Base-by-base conservation (phyloP, 2,113 vertebrate genomes). In the Grallaria varia region DNA sequence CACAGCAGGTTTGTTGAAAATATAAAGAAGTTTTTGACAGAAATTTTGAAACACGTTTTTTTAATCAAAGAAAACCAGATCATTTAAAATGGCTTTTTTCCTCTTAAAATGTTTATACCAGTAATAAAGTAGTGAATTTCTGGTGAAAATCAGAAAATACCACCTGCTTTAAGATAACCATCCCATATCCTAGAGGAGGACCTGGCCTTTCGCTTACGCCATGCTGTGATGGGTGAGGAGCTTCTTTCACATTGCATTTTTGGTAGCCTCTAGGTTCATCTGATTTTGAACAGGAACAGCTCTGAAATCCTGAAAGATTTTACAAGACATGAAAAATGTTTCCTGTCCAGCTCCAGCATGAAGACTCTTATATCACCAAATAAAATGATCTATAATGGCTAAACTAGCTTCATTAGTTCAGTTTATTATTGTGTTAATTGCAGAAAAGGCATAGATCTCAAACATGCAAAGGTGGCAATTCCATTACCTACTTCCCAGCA, bases 381-480 rank as follows among this genome's bases (percentile, higher is more conserved):
- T 80, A 72, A 86, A 94, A 84, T 52, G 1, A 75, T 84, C 52
- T 68, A 27, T 72, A 92, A 78, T 42, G 21, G 40, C 23, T 89
- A 72, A 92, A 95, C 89, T 94, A 75, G 28, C 79, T 96, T 95
- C 0, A 0, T 96, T 95, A 78, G 85, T 84, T 92, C 44, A 14
- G 73, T 81, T 93, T 87, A 75, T 90, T 81, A 56, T 78, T 87
- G 69, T 73, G 89, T 49, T 79, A 94, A 84, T 84, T 90, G 53
- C 62, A 92, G 52, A 93, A 71, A 93, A 86, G 49, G 2, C 44
- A 82, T 17, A 31, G 39, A 77, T 37, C 53, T 92, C 49, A 75
- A 92, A 90, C 69, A 75, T 45, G 28, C 56, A 80, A 94, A 93
- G 80, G 92, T 96, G 83, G 80, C 75, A 87, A 18, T 84, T 94